Conservation (phyloP, 2,888 invertebrate species). For the Dynastes maya region DNA sequence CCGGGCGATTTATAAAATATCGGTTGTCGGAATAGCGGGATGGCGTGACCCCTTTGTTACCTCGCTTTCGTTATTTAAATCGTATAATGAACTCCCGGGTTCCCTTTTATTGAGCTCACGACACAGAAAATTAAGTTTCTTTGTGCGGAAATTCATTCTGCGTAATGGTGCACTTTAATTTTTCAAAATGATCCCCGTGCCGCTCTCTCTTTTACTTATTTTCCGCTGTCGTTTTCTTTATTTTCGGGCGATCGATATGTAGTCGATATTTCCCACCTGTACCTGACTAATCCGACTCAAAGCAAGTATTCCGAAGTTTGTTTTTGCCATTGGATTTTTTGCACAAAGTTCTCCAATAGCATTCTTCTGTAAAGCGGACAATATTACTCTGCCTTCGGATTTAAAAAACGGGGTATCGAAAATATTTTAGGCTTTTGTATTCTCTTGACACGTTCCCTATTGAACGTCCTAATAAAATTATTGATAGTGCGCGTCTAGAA, state of each 20-base stretch:
- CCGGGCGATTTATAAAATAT: constrained; percentile 55
- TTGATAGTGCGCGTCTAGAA: constrained; percentile 27
- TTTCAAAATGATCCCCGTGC: constrained; percentile 25
- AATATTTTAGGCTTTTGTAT: constrained; percentile 38
- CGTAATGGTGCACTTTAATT: constrained; percentile 46
- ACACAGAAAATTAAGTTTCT: constrained; percentile 48
- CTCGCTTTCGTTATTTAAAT: constrained; percentile 58
- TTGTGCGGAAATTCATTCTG: constrained; percentile 42
- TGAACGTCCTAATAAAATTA: constrained; percentile 32
- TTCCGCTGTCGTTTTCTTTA: constrained; percentile 19
- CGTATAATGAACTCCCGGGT: constrained; percentile 55
- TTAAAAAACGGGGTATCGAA: constrained; percentile 30
- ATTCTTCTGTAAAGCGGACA: constrained; percentile 26
- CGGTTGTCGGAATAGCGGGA: constrained; percentile 55
- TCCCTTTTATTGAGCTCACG: constrained; percentile 39
- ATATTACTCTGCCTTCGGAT: constrained; percentile 21
- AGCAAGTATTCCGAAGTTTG: constrained; percentile 19
- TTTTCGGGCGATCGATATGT: constrained; percentile 13
- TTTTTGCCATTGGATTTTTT: constrained; percentile 27
- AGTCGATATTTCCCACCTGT: constrained; percentile 49
- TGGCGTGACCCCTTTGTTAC: constrained; percentile 58
- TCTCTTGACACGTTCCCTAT: constrained; percentile 26
- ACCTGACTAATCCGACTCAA: constrained; percentile 51
- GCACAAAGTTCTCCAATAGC: not conserved
- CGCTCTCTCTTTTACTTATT: constrained; percentile 18